Percentiles rank a stretch among this genome's conserved stretches.
These are phyloP conservation scores for Nephrotoma flavescens DNA, from an alignment of 2,888 invertebrate genomes.

Conservation along the genomic window DNA sequence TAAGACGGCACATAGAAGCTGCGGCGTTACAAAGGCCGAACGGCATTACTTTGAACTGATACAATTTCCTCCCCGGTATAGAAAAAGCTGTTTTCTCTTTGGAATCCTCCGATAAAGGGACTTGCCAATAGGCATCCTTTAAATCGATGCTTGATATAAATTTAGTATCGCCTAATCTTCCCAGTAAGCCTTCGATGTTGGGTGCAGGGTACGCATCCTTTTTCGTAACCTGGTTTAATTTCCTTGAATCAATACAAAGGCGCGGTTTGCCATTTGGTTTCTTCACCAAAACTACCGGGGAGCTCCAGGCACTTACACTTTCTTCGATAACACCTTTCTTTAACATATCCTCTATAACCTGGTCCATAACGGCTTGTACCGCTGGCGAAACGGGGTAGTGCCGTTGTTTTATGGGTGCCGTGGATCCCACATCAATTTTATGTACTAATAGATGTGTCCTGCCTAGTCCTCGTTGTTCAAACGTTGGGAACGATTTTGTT, in stretches of 20 bases:
- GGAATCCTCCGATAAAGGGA: too few relatives aligned
- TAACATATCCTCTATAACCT: constrained; percentile 21
- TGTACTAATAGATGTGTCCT: constrained; percentile 6
- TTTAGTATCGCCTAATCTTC: constrained; percentile 11
- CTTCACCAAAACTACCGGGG: constrained; percentile 17
- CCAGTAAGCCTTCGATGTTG: constrained; percentile 1
- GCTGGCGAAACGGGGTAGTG: constrained; percentile 14
- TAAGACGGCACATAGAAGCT: constrained; percentile 13
- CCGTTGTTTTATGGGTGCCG: constrained; percentile 11
- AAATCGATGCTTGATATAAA: constrained; percentile 15
- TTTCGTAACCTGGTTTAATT: neutral
- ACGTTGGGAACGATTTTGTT: neutral
- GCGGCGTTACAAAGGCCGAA: constrained; percentile 9
- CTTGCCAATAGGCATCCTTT: too few relatives aligned
- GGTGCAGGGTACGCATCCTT: constrained; percentile 6
- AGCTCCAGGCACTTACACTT: constrained; percentile 18
- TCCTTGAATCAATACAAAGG: neutral
- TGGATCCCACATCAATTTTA: constrained; percentile 12
- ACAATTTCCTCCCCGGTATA: constrained; percentile 10
- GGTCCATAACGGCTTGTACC: constrained; percentile 11
- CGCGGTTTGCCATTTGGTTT: constrained; percentile 6
- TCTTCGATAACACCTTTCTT: constrained; percentile 17
- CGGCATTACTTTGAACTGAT: constrained; percentile 10
- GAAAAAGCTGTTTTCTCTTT: constrained; percentile 15
- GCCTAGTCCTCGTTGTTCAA: neutral